Evolutionary conservation across 2,113 vertebrate genomes (phyloP), one percentile per base, ranked within the genome.

Genomic region (Sclerurus mexicanus): DNA sequence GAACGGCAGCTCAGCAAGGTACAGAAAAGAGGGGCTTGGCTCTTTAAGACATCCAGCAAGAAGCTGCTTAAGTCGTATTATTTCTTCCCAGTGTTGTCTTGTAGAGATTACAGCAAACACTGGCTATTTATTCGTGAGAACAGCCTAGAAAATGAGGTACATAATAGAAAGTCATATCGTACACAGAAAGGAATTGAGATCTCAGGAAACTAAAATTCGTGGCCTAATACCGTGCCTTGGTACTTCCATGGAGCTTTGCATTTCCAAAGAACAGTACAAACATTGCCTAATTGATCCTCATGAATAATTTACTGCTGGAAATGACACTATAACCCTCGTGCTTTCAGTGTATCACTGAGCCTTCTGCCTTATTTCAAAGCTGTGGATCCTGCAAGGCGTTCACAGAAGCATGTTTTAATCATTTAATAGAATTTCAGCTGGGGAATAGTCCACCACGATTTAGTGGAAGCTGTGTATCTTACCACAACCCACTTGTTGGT

Each of bases 271-370:
- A 82, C 46, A 64, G 79, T 56, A 90, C 80, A 95, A 95, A 95
- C 73, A 76, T 66, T 63, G 62, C 64, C 88, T 96, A 96, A 96
- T 85, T 91, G 94, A 92, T 91, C 67, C 66, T 53, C 76, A 96
- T 95, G 58, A 92, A 96, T 95, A 95, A 97, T 96, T 93, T 87
- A 96, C 78, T 35, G 47, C 30, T 68, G 53, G 55, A 85, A 90
- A 92, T 89, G 62, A 95, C 94, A 95, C 58, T 63, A 27, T 44
- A 94, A 80, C 73, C 91, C 87, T 89, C 53, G 44, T 39, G 44
- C 62, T 90, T 93, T 74, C 78, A 52, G 64, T 23, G 31, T 50
- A 46, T 68, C 75, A 42, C 50, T 37, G 50, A 76, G 79, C 35
- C 79, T 89, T 50, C 60, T 85, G 63, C 35, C 58, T 89, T 60